Conservation (phyloP, 2,797 vertebrate species). For the Podargus strigoides region DNA sequence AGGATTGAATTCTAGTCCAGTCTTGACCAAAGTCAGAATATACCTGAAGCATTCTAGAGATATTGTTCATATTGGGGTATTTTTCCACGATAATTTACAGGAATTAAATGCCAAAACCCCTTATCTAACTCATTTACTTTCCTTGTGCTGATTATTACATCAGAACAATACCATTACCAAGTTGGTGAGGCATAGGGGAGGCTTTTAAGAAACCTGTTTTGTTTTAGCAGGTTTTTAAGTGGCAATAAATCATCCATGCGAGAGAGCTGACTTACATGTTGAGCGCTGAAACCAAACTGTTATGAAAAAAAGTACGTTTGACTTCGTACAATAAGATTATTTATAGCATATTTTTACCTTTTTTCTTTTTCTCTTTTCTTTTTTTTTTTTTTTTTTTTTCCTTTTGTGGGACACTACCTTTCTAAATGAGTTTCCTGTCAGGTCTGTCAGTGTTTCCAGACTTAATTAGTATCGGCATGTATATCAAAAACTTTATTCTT, state of each 20-base stretch:
- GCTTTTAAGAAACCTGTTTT: neutral
- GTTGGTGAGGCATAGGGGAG: neutral
- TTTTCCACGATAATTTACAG: neutral
- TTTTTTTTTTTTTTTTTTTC: too few species aligned
- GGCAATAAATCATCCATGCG: neutral
- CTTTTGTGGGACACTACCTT: too few species aligned
- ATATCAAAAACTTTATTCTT: too few species aligned
- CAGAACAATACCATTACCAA: neutral
- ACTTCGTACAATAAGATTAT: too few species aligned
- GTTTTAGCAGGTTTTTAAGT: neutral
- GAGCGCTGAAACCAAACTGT: neutral
- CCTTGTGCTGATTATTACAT: neutral
- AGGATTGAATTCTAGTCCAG: neutral
- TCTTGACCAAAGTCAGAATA: neutral
- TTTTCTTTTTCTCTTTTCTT: too few species aligned
- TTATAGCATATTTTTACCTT: too few species aligned
- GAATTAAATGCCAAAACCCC: neutral
- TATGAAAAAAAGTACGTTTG: neutral
- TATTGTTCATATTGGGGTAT: neutral
- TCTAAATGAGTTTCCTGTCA: too few species aligned
- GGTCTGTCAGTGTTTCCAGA: too few species aligned
- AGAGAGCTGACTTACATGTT: neutral
- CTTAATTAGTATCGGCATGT: too few species aligned
- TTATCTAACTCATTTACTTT: neutral
- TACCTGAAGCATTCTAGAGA: neutral